phyloP scores from a whole-genome alignment of 2,113 vertebrate genomes.

The Macrotus californicus region DNA sequence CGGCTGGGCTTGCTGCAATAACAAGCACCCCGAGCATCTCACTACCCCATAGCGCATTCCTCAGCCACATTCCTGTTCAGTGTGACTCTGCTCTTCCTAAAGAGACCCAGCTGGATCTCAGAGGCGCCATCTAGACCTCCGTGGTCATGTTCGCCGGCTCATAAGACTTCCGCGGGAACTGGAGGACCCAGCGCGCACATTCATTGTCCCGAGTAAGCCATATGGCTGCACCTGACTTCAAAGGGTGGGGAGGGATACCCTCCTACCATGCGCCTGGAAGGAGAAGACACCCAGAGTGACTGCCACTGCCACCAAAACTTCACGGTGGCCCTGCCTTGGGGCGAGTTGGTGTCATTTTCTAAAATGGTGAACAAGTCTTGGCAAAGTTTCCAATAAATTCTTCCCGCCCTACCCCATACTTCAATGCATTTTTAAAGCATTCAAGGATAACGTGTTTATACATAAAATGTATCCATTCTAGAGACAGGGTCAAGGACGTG shows the following conservation, averaged over 20 bases:
- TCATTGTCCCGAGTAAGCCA: not conserved
- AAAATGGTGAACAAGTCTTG: not conserved
- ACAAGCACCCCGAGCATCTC: not conserved
- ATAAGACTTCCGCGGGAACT: fast-evolving
- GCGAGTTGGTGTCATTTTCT: not conserved
- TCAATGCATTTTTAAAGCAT: not conserved
- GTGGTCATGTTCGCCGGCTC: not conserved
- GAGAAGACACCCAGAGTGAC: not conserved
- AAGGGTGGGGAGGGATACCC: not conserved
- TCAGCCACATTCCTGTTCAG: not conserved
- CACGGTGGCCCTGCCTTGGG: not conserved
- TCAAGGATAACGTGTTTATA: not conserved
- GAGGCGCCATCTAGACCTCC: not conserved
- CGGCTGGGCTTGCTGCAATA: not conserved
- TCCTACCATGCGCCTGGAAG: not conserved
- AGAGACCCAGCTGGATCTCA: not conserved
- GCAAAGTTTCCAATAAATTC: not conserved
- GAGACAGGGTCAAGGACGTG: not conserved
- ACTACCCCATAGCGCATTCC: not conserved
- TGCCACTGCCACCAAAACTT: not conserved
- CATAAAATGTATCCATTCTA: not conserved
- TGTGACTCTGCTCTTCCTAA: not conserved
- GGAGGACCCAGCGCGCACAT: fast-evolving
- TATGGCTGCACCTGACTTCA: fast-evolving
- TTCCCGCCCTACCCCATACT: not conserved